Base-by-base conservation (phyloP, 2,888 invertebrate genomes). In the Ormyrus nitidulus region DNA sequence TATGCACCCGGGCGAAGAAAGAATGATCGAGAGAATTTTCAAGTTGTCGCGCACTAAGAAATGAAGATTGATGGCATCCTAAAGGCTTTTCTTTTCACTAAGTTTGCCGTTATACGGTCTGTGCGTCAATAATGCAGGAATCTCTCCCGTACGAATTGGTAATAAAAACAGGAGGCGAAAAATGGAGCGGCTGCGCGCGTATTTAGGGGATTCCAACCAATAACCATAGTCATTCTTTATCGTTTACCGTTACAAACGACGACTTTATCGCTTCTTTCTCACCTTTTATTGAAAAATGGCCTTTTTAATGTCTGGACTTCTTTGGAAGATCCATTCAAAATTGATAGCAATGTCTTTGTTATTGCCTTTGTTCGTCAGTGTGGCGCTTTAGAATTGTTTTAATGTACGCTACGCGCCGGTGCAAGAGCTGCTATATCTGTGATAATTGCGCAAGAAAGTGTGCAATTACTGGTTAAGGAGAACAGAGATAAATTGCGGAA, bases 1-100 rank as follows among this genome's bases (percentile, higher is more conserved):
- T 19, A 19, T 19, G 19, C 19, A 19, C 19, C 19, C 49, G 48
- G 11, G 8, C 62, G 56, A 80, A 19, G 77, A 80, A 71, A 62
- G 80, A 80, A 51, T 59, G 77, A 70, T 65, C 72, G 59, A 46
- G 9, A 70, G 75, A 62, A 19, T 81, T 81, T 78, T 81, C 79
- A 71, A 81, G 77, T 81, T 81, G 77, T 81, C 81, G 70, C 73
- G 74, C 61, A 54, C 68, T 68, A 78, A 81, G 81, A 70, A 81
- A 81, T 81, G 81, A 81, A 81, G 81, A 81, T 81, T 81, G 78
- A 81, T 81, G 13, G 75, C 34, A 54, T 46, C 48, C 44, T 34
- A 62, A 66, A 74, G 77, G 64, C 74, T 74, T 66, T 81, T 54
- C 58, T 66, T 71, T 81, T 71, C 71, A 78, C 78, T 81, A 75